Conservation (phyloP, 2,797 vertebrate species). For the Sylvilagus floridanus region DNA sequence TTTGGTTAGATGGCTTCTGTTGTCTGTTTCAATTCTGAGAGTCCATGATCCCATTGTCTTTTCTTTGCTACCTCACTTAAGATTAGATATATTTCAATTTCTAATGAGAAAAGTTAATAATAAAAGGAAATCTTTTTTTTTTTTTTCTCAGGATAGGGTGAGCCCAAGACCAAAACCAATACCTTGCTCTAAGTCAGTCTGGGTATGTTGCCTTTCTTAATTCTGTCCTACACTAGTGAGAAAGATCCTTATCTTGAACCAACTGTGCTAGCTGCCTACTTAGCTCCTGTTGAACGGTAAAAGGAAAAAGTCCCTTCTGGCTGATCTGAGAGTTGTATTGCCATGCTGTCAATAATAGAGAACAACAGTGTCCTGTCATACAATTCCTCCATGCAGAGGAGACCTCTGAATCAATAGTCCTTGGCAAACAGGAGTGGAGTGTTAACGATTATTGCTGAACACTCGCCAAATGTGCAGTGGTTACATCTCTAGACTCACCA, state of each 20-base stretch:
- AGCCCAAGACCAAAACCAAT: background rate
- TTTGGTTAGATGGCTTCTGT: slow-evolving; percentile 33
- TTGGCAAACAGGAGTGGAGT: background rate
- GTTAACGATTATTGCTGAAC: slow-evolving; percentile 59
- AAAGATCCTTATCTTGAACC: background rate
- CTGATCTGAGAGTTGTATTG: background rate
- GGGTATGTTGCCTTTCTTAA: background rate
- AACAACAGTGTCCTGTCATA: background rate
- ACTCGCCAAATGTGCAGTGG: background rate
- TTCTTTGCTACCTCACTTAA: background rate
- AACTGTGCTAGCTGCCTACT: background rate
- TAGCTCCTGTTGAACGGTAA: background rate
- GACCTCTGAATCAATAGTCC: background rate
- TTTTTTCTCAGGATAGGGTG: background rate
- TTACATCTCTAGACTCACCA: slow-evolving; percentile 28
- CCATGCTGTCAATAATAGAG: background rate
- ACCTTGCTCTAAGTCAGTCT: slow-evolving; percentile 1
- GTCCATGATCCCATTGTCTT: background rate
- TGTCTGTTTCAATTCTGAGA: background rate
- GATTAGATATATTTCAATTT: slow-evolving; percentile 24
- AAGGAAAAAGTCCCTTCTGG: background rate
- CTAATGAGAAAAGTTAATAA: slow-evolving; percentile 47
- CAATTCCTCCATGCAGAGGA: background rate
- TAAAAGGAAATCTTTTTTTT: background rate
- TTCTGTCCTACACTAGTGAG: background rate